These are phyloP conservation scores for Steatocranus sp. DNA, from an alignment of 2,797 vertebrate genomes.

Conservation along the genomic window DNA sequence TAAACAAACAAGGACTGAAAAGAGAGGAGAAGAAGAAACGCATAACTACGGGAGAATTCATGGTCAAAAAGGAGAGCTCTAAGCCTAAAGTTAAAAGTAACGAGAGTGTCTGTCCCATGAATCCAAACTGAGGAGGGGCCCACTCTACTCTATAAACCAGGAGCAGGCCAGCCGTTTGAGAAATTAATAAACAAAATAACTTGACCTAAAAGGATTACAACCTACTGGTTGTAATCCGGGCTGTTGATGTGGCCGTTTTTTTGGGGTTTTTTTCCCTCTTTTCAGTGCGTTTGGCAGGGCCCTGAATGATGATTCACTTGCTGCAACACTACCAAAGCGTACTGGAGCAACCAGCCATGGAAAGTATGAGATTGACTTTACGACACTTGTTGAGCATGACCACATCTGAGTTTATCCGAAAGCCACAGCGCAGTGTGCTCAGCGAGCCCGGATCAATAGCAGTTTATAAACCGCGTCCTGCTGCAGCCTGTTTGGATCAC, in stretches of 20 bases:
- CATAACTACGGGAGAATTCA: neutral
- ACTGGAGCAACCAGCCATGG: neutral
- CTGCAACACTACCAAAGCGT: neutral
- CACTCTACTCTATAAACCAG: neutral
- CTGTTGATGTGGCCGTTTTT: neutral
- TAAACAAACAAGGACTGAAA: neutral
- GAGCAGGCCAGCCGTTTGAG: neutral
- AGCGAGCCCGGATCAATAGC: neutral
- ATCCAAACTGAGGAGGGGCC: neutral
- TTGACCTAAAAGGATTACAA: neutral
- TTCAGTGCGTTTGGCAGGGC: neutral
- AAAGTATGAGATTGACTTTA: neutral
- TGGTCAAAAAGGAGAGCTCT: neutral
- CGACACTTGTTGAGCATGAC: constrained; percentile 24
- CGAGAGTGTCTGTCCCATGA: neutral
- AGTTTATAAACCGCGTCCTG: neutral
- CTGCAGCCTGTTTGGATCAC: neutral
- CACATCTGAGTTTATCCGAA: neutral
- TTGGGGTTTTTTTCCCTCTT: neutral
- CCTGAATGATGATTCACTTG: neutral
- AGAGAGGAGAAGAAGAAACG: neutral
- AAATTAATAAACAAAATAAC: neutral
- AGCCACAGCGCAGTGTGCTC: neutral
- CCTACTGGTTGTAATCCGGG: neutral
- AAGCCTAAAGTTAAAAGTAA: too few relatives aligned